These are phyloP conservation scores for Odocoileus virginianus DNA, from an alignment of 2,113 vertebrate species.

Conservation along the genomic window DNA sequence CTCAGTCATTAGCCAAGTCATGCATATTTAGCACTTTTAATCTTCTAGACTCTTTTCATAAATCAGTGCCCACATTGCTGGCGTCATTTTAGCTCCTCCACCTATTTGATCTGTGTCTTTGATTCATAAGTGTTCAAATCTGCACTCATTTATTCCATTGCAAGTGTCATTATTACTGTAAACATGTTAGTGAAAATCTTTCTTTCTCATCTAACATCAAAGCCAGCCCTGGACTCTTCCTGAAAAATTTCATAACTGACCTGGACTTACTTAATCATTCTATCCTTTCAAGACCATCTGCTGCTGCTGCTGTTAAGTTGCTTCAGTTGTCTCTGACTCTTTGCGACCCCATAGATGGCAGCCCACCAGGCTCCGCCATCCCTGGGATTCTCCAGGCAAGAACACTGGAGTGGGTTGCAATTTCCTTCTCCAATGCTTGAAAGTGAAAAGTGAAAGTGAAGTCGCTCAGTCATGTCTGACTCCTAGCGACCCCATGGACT, in stretches of 20 bases:
- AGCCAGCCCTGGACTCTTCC: not conserved
- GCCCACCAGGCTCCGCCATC: rapidly evolving
- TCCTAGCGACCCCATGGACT: too few species aligned
- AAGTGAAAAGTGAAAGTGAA: too few species aligned
- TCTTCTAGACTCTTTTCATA: constrained; percentile 33
- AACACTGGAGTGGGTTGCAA: too few species aligned
- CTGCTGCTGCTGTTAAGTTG: not conserved
- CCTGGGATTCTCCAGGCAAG: not conserved
- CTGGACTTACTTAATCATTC: not conserved
- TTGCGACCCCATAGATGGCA: not conserved
- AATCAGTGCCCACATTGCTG: constrained; percentile 38
- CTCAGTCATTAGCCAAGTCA: constrained; percentile 48
- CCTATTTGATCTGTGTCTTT: constrained; percentile 28
- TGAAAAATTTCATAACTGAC: not conserved
- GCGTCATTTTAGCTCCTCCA: not conserved
- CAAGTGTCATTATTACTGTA: constrained; percentile 25
- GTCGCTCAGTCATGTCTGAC: too few species aligned
- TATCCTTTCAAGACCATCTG: not conserved
- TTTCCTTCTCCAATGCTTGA: too few species aligned
- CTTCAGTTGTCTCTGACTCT: not conserved
- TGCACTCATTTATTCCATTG: constrained; percentile 24
- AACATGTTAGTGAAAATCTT: constrained; percentile 3
- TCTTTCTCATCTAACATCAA: constrained; percentile 21
- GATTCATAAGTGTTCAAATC: constrained; percentile 36
- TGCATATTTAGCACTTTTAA: constrained; percentile 55